Percentiles rank a stretch among this genome's conserved stretches.
Evolutionary conservation across 2,797 vertebrate species (phyloP).

Genomic region (Holocentrus rufus): DNA sequence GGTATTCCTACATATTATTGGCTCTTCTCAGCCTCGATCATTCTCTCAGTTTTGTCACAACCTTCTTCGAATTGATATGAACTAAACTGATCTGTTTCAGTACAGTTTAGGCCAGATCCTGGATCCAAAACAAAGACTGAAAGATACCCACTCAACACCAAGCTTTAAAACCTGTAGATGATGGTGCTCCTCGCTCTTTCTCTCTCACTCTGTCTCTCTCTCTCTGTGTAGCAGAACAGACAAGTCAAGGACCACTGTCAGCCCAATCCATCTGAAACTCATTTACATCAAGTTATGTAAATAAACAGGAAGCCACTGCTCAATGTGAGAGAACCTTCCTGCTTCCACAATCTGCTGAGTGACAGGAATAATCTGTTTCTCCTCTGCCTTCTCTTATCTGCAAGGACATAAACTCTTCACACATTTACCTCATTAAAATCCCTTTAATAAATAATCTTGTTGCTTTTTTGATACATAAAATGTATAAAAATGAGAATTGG

Average conservation of each 20-base stretch:
- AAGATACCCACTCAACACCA: background rate
- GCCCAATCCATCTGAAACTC: constrained; percentile 19
- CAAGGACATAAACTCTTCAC: background rate
- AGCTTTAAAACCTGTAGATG: constrained; percentile 45
- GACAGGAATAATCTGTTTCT: constrained; percentile 1
- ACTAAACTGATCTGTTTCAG: too few species aligned
- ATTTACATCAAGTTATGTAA: constrained; percentile 58
- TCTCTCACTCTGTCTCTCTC: constrained; percentile 20
- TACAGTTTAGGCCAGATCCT: background rate
- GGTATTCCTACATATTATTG: background rate
- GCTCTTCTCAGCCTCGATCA: background rate
- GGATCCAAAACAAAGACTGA: background rate
- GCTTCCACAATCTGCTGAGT: constrained; percentile 10
- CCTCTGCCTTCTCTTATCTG: background rate
- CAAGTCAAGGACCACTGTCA: constrained; percentile 26
- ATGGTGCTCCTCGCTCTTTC: constrained; percentile 25
- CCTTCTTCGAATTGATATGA: background rate
- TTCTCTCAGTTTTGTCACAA: background rate
- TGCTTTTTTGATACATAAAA: too few species aligned
- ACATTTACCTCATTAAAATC: background rate
- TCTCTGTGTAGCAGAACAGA: constrained; percentile 13
- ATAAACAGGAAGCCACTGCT: constrained; percentile 42
- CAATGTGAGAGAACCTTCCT: constrained; percentile 20
- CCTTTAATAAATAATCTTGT: background rate
- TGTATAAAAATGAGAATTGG: too few species aligned